Conservation (phyloP, 2,888 invertebrate genomes). For the Amphipyra berbera region DNA sequence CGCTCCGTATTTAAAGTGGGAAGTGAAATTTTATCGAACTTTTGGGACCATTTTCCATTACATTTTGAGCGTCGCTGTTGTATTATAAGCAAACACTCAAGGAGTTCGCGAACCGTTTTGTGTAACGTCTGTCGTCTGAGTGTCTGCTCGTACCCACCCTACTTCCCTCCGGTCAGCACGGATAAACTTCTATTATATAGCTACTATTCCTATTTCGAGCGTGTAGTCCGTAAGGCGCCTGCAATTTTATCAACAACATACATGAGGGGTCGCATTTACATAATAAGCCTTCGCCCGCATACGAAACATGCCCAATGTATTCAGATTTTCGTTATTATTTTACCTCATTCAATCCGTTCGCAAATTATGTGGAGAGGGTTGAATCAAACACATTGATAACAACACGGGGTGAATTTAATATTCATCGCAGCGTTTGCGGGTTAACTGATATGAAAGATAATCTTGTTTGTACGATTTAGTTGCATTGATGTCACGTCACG, state of each 20-base stretch:
- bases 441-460: slow-evolving; percentile 59
- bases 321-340: slow-evolving; percentile 84
- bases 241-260: slow-evolving; percentile 83
- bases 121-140: slow-evolving; percentile 39
- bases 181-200: slow-evolving; percentile 52
- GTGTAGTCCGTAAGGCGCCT: slow-evolving; percentile 61
- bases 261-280: slow-evolving; percentile 82
- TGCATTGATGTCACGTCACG: slow-evolving; percentile 53
- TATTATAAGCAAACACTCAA: slow-evolving; percentile 29
- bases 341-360: slow-evolving; percentile 74
- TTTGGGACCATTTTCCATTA: slow-evolving; percentile 7
- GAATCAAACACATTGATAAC: slow-evolving; percentile 76
- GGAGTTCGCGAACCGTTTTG: slow-evolving; percentile 33
- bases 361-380: slow-evolving; percentile 71
- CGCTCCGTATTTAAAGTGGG: slow-evolving; percentile 12
- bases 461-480: slow-evolving; percentile 60
- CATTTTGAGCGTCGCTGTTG: slow-evolving; percentile 10
- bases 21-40: slow-evolving; percentile 15
- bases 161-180: slow-evolving; percentile 47
- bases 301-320: slow-evolving; percentile 72
- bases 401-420: slow-evolving; percentile 70
- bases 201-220: slow-evolving; percentile 44
- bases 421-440: slow-evolving; percentile 66
- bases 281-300: slow-evolving; percentile 78
- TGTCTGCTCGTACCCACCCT: slow-evolving; percentile 39